phyloP scores from a whole-genome alignment of 2,797 vertebrate species.

The Argya squamiceps region DNA sequence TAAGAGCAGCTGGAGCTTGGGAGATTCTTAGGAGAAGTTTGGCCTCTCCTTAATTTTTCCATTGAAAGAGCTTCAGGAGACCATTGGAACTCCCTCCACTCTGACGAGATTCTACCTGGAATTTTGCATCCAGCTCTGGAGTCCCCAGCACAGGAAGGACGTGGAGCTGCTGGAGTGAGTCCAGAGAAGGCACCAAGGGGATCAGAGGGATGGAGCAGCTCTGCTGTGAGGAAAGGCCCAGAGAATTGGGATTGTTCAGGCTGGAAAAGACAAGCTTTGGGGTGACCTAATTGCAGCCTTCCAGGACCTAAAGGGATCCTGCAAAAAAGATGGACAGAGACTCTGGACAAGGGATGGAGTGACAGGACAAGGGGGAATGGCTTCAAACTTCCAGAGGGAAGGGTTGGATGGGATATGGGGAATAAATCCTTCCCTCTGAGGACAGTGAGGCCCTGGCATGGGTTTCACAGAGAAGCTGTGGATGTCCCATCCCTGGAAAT shows the following conservation, averaged over 20 bases:
- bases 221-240: background rate
- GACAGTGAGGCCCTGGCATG: accelerated
- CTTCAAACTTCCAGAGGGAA: background rate
- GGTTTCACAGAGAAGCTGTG: background rate
- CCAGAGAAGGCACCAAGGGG: background rate
- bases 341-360: background rate
- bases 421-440: background rate
- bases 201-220: background rate
- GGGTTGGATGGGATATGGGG: background rate
- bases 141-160: accelerated
- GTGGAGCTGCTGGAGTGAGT: accelerated
- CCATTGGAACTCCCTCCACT: background rate
- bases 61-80: background rate
- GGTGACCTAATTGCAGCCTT: background rate
- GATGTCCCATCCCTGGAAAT: background rate
- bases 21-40: background rate
- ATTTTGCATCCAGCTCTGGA: background rate
- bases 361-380: background rate
- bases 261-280: background rate
- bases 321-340: background rate
- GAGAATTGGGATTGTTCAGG: background rate
- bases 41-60: background rate
- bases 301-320: background rate
- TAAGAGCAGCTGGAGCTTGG: background rate
- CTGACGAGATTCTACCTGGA: background rate